Base-by-base conservation (phyloP, 2,888 invertebrate species). In the Tiliacea aurago region DNA sequence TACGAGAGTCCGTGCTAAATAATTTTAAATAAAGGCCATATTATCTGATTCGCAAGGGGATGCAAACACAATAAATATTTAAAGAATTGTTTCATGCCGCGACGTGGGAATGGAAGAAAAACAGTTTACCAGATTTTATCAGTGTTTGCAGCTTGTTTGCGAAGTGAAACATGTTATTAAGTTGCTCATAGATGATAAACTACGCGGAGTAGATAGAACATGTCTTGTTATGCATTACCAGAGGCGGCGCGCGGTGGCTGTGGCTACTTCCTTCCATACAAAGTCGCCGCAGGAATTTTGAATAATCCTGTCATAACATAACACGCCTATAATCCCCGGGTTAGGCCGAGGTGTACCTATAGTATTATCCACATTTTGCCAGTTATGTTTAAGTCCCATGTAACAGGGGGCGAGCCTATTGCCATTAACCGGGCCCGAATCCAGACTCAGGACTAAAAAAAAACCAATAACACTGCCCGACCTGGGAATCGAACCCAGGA, bases 71-170 rank as follows among this genome's bases (percentile, higher is more conserved):
- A 70, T 78, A 76, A 76, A 81, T 76, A 78, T 81, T 70, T 70
- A 66, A 71, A 80, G 45, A 77, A 80, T 82, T 73, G 70, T 83
- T 56, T 67, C 69, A 74, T 28, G 55, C 37, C 49, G 45, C 49
- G 45, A 65, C 80, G 70, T 71, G 75, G 75, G 81, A 83, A 71
- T 75, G 75, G n/a, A 45, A 68, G 70, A 71, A 71, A 70, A 84
- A 66, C 80, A 71, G 53, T 84, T 80, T 71, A 69, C 49, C 33
- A 66, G 81, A 81, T 84, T 62, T 59, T 81, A 81, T 81, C 84
- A 66, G n/a, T 28, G 20, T 45, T 73, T n/a, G 68, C 71, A 79
- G 61, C 61, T 71, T 66, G 83, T 80, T 78, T 41, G 80, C 20
- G 49, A 65, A 70, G 61, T 70, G 58, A 69, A 75, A 69, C 80